Evolutionary conservation across 2,888 invertebrate species (phyloP), one percentile per base, ranked within the genome.

Genomic region (Hirudinaria manillensis): DNA sequence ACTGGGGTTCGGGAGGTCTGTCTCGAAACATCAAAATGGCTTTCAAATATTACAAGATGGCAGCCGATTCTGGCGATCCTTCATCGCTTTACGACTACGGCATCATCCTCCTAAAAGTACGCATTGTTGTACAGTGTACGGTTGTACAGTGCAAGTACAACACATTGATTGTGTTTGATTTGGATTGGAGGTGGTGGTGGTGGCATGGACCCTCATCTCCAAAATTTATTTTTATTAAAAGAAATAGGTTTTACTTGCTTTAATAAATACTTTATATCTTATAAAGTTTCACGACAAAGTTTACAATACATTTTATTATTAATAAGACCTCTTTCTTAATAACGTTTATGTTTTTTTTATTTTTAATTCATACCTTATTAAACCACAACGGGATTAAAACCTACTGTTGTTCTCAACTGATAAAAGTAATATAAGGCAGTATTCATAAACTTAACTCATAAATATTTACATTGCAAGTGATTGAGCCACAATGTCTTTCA

Each of bases 1-100:
- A 82, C 78, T 84, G 84, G 83, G 85, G 84, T 7, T 78, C 82
- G 2, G 82, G 82, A 56, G 85, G 85, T 0, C 67, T 85, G 24
- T 79, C 81, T 75, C 77, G 85, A 32, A 83, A 85, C 77, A 72
- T 84, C 38, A 78, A 80, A 65, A 81, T 81, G 10, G 84, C 84
- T 0, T 79, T 82, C 21, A 81, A 83, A 71, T 82, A 83, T 72
- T 84, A 83, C 79, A 78, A 80, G 65, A 80, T 81, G 80, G 81
- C 83, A 27, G 84, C 84, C 0, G 81, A 83, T 75, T 78, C 80
- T 4, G 79, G 81, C 6, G 83, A 84, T 73, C 78, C 83, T 0
- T 79, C 80, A 21, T 81, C 83, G 32, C 80, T 83, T 78, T 83
- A 82, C 77, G 83, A 83, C 76, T 84, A 83, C 71, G 84, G 84